Evolutionary conservation across 2,888 invertebrate genomes (phyloP), one percentile per base, ranked within the genome.

Genomic region (Kryphioiulus occultus): DNA sequence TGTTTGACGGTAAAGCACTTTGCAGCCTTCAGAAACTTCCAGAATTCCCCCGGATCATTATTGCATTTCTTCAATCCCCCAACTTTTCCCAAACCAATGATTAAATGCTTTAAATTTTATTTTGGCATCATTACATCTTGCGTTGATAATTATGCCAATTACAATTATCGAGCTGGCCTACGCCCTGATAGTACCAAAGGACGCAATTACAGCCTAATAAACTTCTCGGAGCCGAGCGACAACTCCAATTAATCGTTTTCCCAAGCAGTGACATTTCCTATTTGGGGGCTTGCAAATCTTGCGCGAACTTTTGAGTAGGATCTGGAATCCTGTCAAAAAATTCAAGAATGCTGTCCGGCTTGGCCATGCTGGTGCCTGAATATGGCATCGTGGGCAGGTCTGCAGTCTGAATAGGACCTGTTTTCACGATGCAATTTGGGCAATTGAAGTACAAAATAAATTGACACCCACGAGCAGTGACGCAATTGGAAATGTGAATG

Each of bases 321-420:
- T 68, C 68, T 7, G 68, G 68, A 26, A 68, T 26, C 26, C 12
- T n/a, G 26, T 68, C 68, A 68, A 68, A 68, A 26, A 68, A 68
- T 68, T 68, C 26, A 68, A 68, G 26, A 68, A 68, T 68, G 68
- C 12, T 26, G 68, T 26, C 68, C 26, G 26, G 68, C 68, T 68
- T 68, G 68, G 68, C 68, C 68, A 68, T n/a, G 68, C 10, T 26
- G 68, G 68, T 7, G 26, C 26, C 10, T 26, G 68, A 68, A 26
- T 68, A 68, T 68, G 68, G 68, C 68, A 68, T 68, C 12, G 68
- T 68, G 68, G 68, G 68, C 68, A 68, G 68, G 68, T 68, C 68
- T n/a, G 68, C 68, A 12, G 26, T n/a, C 4, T 68, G 26, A 68
- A 12, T 68, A n/a, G 68, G 26, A 68, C 68, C 26, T 26, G 26